Percentiles rank a stretch among this genome's conserved stretches.
Conservation (phyloP, 2,113 vertebrate genomes). For the Bubo scandiacus region DNA sequence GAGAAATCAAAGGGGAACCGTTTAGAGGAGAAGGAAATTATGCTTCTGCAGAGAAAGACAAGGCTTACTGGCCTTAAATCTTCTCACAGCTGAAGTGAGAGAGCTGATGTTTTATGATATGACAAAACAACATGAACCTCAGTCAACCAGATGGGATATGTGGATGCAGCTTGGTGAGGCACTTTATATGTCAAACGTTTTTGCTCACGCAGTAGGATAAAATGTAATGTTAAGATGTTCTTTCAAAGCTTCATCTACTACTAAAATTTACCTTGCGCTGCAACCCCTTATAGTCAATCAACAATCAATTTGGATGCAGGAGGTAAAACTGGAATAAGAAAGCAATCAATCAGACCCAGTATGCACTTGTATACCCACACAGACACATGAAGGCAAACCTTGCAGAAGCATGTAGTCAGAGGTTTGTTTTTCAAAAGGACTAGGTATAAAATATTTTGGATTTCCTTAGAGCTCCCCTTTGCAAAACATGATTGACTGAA, state of each 20-base stretch:
- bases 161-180: background rate
- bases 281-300: background rate
- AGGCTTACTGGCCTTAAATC: background rate
- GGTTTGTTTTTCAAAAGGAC: background rate
- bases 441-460: background rate
- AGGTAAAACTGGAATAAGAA: background rate
- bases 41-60: background rate
- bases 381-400: accelerated
- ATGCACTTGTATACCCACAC: background rate
- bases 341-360: background rate
- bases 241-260: background rate
- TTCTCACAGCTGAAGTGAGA: background rate
- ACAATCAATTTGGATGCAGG: background rate
- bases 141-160: background rate
- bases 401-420: background rate
- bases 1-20: background rate
- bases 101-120: background rate
- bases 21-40: background rate
- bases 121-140: background rate
- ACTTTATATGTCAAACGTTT: background rate
- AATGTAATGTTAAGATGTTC: background rate
- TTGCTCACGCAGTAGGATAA: background rate
- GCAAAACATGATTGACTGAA: conserved; percentile 25
- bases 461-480: background rate
- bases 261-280: background rate